Conservation (phyloP, 2,888 invertebrate genomes). For the Escarpia spicata region DNA sequence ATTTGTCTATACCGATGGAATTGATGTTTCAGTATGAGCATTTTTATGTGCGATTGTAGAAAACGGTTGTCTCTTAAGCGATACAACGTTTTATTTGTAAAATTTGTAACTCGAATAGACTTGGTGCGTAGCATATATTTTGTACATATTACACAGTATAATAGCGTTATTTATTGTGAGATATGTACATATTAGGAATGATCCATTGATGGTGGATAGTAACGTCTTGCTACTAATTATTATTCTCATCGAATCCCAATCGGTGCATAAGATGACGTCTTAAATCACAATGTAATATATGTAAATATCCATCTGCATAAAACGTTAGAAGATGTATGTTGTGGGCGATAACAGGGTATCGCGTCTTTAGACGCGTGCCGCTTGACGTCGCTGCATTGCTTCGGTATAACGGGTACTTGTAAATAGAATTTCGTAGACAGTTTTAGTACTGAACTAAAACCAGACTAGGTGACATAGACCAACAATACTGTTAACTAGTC, state of each 20-base stretch:
- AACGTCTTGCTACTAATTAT: no score
- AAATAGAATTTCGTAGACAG: not conserved
- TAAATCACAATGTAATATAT: not conserved
- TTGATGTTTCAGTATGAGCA: not conserved
- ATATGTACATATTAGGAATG: not conserved
- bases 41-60: not conserved
- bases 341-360: slow-evolving; percentile 5
- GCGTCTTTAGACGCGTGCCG: not conserved
- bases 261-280: not conserved
- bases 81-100: not conserved
- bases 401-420: slow-evolving; percentile 6
- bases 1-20: not conserved
- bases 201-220: not conserved
- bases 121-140: no score
- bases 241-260: no score
- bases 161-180: not conserved
- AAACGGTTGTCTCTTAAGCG: not conserved
- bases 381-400: slow-evolving; percentile 13
- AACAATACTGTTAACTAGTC: not conserved
- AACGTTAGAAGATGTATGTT: not conserved
- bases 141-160: not conserved
- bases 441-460: not conserved
- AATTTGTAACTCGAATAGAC: no score
- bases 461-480: not conserved
- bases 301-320: not conserved